Conservation (phyloP, 1,140 invertebrate species). For the Myzus persicae region DNA sequence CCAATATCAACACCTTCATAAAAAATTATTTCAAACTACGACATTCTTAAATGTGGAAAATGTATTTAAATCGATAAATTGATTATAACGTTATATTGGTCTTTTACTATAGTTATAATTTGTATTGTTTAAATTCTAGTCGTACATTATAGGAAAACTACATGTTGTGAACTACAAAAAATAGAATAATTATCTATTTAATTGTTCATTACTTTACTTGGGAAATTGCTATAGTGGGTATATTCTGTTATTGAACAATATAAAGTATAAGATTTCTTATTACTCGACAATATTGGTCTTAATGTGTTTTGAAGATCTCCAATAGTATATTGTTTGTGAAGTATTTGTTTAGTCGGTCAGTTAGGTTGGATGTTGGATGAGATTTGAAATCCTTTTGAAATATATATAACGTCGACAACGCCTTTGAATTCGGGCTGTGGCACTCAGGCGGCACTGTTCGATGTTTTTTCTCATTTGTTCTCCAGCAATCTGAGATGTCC, state of each 20-base stretch:
- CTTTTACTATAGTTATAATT: neutral
- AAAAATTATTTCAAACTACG: neutral
- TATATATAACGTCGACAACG: neutral
- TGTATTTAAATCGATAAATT: too few species aligned
- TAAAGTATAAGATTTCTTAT: neutral
- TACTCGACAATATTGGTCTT: neutral
- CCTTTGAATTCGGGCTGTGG: neutral
- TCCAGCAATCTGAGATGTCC: neutral
- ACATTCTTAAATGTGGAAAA: neutral
- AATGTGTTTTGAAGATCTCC: neutral
- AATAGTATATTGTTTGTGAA: neutral
- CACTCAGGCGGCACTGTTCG: neutral
- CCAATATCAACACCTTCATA: too few species aligned
- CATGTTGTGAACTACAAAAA: too few species aligned
- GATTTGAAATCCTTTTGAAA: neutral
- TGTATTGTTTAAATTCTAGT: neutral
- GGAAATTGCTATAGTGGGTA: neutral
- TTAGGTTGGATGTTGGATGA: neutral
- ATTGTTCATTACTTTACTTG: neutral
- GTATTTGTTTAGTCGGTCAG: neutral
- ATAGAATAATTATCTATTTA: too few species aligned
- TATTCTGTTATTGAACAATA: neutral
- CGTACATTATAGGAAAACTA: neutral
- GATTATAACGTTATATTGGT: neutral
- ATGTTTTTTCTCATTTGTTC: slow-evolving; percentile 22